phyloP scores from a whole-genome alignment of 1,140 invertebrate species.

The Ptiloglossa arizonensis region DNA sequence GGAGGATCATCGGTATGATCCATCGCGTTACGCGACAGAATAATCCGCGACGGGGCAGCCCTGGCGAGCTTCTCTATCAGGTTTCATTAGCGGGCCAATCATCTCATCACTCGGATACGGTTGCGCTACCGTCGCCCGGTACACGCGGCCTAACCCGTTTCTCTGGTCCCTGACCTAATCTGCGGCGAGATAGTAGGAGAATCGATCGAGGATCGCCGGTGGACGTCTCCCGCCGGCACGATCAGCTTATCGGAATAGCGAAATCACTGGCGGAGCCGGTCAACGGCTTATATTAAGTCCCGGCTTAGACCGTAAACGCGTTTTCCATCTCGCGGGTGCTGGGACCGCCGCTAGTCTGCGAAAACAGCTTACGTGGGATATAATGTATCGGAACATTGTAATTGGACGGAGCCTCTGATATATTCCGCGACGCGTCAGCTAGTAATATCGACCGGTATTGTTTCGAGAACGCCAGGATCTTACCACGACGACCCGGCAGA shows the following conservation, averaged over 20 bases:
- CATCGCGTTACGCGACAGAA: constrained; percentile 63
- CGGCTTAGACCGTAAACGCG: constrained; percentile 61
- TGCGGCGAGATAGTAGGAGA: constrained; percentile 47
- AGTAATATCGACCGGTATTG: constrained; percentile 47
- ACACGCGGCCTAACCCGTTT: constrained; percentile 67
- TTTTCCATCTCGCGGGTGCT: constrained; percentile 55
- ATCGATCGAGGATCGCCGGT: constrained; percentile 61
- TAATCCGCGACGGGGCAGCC: constrained; percentile 57
- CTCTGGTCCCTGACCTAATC: constrained; percentile 75
- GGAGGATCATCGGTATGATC: constrained; percentile 66
- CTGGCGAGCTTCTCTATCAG: constrained; percentile 72
- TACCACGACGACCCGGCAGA: background rate
- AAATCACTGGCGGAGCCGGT: constrained; percentile 55
- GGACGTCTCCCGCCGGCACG: constrained; percentile 44
- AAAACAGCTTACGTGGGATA: constrained; percentile 57
- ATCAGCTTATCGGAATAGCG: constrained; percentile 49
- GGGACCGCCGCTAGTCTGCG: constrained; percentile 3
- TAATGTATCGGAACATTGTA: constrained; percentile 58
- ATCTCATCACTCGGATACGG: constrained; percentile 73
- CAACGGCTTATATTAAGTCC: constrained; percentile 56
- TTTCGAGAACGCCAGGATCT: constrained; percentile 29
- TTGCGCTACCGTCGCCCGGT: constrained; percentile 63
- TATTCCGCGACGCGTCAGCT: constrained; percentile 44
- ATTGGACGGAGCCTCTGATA: constrained; percentile 53
- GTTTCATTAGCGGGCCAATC: constrained; percentile 78